Conservation (phyloP, 2,797 vertebrate genomes). For the Chaetodon trifasciatus region DNA sequence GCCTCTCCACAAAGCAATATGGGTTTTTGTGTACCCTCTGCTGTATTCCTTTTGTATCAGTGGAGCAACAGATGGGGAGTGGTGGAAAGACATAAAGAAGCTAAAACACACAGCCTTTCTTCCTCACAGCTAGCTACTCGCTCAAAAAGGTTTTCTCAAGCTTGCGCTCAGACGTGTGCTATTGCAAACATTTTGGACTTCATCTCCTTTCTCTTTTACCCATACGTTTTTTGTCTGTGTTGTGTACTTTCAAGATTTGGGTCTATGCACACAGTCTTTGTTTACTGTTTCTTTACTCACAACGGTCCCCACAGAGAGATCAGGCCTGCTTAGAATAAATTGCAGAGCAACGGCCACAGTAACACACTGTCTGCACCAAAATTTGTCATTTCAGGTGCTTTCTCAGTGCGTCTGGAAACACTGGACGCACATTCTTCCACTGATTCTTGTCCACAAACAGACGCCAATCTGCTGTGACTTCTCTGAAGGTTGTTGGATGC, state of each 20-base stretch:
- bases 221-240: conserved; percentile 50
- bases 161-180: conserved; percentile 77
- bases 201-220: conserved; percentile 63
- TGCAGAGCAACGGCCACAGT: conserved; percentile 12
- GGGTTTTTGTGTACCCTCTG: conserved; percentile 76
- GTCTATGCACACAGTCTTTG: conserved; percentile 53
- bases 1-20: conserved; percentile 80
- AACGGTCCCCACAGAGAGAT: conserved; percentile 32
- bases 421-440: neutral
- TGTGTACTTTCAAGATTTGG: conserved; percentile 66
- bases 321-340: conserved; percentile 22
- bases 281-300: conserved; percentile 49
- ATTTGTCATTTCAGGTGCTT: conserved; percentile 1
- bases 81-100: conserved; percentile 78
- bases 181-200: conserved; percentile 75
- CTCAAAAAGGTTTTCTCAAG: conserved; percentile 81
- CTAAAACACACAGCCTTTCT: conserved; percentile 84
- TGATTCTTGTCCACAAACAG: conserved; percentile 57
- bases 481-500: conserved; percentile 69
- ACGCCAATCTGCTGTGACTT: conserved; percentile 79
- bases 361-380: neutral
- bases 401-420: neutral
- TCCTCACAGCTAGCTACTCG: conserved; percentile 79
- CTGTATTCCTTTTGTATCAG: conserved; percentile 79
- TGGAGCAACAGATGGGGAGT: conserved; percentile 79